These are phyloP conservation scores for Helicoverpa armigera DNA, from an alignment of 1,140 invertebrate species.

Conservation along the genomic window DNA sequence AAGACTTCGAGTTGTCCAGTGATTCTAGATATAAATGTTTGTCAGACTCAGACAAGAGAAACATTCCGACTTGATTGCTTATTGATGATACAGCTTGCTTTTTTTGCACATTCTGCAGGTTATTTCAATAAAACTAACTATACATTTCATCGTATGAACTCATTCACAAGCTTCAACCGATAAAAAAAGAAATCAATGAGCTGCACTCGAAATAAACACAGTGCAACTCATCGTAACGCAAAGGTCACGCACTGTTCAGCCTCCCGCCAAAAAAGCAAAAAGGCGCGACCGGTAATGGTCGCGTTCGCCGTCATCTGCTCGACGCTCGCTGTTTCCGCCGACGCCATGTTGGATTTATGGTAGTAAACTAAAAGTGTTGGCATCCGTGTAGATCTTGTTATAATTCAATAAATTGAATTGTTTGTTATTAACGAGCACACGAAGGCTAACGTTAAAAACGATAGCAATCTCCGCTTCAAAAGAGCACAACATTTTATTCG, in stretches of 20 bases:
- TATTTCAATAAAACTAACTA: neutral
- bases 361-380: constrained; percentile 30
- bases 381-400: constrained; percentile 28
- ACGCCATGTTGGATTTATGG: constrained; percentile 47
- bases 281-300: constrained; percentile 46
- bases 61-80: too few relatives aligned
- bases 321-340: constrained; percentile 41
- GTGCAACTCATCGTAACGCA: constrained; percentile 40
- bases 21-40: neutral
- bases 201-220: constrained; percentile 43
- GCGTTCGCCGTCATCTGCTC: constrained; percentile 48
- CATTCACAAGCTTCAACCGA: constrained; percentile 5
- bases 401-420: constrained; percentile 18
- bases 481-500: too few relatives aligned
- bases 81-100: too few relatives aligned
- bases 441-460: too few relatives aligned
- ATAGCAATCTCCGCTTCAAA: too few relatives aligned
- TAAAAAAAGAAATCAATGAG: constrained; percentile 2
- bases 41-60: neutral
- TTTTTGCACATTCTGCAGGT: neutral
- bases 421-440: neutral
- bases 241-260: constrained; percentile 41
- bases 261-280: constrained; percentile 49
- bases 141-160: neutral
- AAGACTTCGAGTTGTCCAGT: constrained; percentile 1